Evolutionary conservation across 2,888 invertebrate genomes (phyloP), one percentile per base, ranked within the genome.

Genomic region (Hyposoter dolosus): DNA sequence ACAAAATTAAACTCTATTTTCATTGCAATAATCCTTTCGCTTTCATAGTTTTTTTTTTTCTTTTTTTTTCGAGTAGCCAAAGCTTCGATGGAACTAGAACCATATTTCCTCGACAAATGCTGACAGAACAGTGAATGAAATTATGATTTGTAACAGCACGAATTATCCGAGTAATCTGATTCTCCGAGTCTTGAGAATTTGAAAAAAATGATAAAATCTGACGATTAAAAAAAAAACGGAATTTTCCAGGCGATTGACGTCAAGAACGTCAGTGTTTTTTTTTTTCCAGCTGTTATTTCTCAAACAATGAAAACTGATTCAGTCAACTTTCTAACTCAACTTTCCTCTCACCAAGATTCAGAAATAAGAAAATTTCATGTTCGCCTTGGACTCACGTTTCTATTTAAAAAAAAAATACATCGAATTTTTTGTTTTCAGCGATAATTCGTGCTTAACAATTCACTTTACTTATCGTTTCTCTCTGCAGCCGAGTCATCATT

Each of bases 21-120:
- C 63, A 32, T 74, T 19, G 35, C 77, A 76, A 60, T 75, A 2
- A 66, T 81, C 68, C 66, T 60, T 75, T 75, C 28, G 75, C 75
- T 75, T 75, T 50, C 23, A 60, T 82, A 68, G 68, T 19, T 50
- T 28, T 53, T 32, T 50, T 28, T 53, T 43, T 72, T 80, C 63
- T 72, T 81, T 65, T 28, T 65, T 28, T 0, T 9, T 40, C 40
- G 10, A 60, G 3, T 81, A 60, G 69, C 32, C 53, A 45, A 45
- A 45, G 60, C 32, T 40, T 53, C n/a, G 12, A 43, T 43, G 50
- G 40, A n/a, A 28, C 45, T 69, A 6, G 17, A 32, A 23, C 45
- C 32, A 19, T 45, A 5, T 78, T 45, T 65, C 5, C 45, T 12
- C 19, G 65, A 28, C 17, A 65, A 65, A 47, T n/a, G 45, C 45